phyloP scores from a whole-genome alignment of 2,113 vertebrate species.

The Archocentrus centrarchus region DNA sequence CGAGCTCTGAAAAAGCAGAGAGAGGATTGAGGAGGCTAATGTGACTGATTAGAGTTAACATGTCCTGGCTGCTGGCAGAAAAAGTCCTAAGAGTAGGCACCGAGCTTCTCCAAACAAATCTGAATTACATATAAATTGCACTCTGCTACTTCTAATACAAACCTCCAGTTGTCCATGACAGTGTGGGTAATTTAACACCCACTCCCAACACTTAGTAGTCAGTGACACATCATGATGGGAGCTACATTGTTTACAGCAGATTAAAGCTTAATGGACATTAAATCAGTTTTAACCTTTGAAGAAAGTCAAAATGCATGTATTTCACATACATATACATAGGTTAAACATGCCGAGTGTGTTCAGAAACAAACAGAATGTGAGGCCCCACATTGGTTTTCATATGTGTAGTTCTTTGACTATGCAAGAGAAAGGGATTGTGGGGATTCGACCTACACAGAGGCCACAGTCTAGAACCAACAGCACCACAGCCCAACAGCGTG shows the following conservation, averaged over 20 bases:
- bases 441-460: neutral
- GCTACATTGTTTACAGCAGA: constrained; percentile 3
- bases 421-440: neutral
- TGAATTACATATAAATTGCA: constrained; percentile 3
- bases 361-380: neutral
- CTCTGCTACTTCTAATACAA: neutral
- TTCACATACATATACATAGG: neutral
- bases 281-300: neutral
- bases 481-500: too few species aligned
- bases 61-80: neutral
- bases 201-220: neutral
- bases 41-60: neutral
- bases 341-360: neutral
- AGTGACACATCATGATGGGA: neutral
- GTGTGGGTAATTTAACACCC: neutral
- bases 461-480: neutral
- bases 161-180: neutral
- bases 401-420: neutral
- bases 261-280: constrained; percentile 20
- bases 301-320: neutral
- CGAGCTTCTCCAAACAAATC: neutral
- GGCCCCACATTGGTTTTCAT: neutral
- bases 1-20: neutral
- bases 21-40: neutral
- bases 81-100: neutral